Evolutionary conservation across 1,140 invertebrate genomes (phyloP), one percentile per base, ranked within the genome.

Genomic region (Leptinotarsa lineolata): DNA sequence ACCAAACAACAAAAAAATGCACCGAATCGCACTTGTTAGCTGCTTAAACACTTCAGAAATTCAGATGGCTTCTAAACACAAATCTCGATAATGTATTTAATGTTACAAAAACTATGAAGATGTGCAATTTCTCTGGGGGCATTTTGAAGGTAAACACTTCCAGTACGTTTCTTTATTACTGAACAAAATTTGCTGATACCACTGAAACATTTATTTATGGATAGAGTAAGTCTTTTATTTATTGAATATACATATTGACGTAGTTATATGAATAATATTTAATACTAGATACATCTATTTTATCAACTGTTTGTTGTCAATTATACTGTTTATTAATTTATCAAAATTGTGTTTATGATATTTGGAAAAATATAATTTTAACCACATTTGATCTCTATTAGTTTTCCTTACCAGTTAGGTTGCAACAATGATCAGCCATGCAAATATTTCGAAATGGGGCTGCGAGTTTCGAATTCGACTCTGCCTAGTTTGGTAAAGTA

Each of bases 371-470:
- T 39, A 39, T 39, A 39, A 39, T 11, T 39, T 39, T 8, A 39
- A 39, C 30, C 30, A 39, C 30, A 39, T 39, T 39, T 39, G 30
- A 39, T 39, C 30, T 39, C 11, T 39, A 39, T 39, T 39, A 8
- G 30, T 39, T 39, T 39, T 59, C 12, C 18, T 18, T 22, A 59
- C 12, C 2, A 21, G 12, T 44, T 46, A 21, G 46, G 73, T 58
- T 75, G 67, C 8, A 86, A 84, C 44, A 88, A 83, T 83, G 92
- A 94, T 92, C 93, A 94, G 13, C 93, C 92, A 79, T 94, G 93
- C 8, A 94, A 83, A 83, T 92, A 94, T 83, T 94, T 94, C 46
- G 93, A 92, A 48, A 91, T 90, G 4, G 91, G 90, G 66, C 91
- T 89, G 20, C 89, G 89, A 5, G 93, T 92, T 0, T 84, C 81